Conservation (phyloP, 1,140 invertebrate species). For the Orussus abietinus region DNA sequence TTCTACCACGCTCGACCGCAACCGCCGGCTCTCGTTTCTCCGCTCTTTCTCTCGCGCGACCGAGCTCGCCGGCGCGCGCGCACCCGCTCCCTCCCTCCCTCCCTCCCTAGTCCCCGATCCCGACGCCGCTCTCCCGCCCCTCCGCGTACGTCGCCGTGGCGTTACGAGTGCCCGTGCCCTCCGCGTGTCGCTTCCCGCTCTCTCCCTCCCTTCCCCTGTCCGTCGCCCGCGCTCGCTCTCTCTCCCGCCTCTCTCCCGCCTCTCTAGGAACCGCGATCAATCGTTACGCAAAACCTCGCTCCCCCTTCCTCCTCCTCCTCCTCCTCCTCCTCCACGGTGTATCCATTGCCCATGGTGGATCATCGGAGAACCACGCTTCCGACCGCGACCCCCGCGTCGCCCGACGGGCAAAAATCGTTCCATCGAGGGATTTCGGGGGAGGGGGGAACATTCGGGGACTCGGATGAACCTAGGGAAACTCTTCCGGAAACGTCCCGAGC, state of each 20-base stretch:
- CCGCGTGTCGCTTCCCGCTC: conserved; percentile 11
- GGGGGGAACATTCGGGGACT: no score
- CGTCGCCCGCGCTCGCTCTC: neutral
- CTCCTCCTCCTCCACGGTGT: conserved; percentile 20
- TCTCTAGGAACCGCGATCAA: conserved; percentile 17
- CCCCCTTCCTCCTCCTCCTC: conserved; percentile 18
- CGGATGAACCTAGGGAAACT: no score
- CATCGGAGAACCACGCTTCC: no score
- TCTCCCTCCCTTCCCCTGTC: conserved; percentile 8
- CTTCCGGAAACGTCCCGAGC: no score
- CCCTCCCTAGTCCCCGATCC: conserved; percentile 7
- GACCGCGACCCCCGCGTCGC: conserved; percentile 5
- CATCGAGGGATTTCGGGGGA: no score
- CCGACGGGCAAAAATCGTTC: no score
- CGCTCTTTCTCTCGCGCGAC: conserved; percentile 8
- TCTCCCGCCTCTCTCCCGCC: conserved; percentile 4
- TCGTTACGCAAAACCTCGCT: conserved; percentile 16
- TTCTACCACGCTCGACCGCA: conserved; percentile 42
- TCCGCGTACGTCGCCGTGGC: neutral
- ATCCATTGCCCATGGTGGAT: conserved; percentile 17
- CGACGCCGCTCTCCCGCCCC: conserved; percentile 2
- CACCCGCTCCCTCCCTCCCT: conserved; percentile 15
- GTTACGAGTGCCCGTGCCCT: conserved; percentile 6
- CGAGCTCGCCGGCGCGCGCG: conserved; percentile 26
- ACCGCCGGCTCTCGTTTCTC: conserved; percentile 22